Evolutionary conservation across 2,797 vertebrate genomes (phyloP).

Genomic region (Hemibagrus guttatus): DNA sequence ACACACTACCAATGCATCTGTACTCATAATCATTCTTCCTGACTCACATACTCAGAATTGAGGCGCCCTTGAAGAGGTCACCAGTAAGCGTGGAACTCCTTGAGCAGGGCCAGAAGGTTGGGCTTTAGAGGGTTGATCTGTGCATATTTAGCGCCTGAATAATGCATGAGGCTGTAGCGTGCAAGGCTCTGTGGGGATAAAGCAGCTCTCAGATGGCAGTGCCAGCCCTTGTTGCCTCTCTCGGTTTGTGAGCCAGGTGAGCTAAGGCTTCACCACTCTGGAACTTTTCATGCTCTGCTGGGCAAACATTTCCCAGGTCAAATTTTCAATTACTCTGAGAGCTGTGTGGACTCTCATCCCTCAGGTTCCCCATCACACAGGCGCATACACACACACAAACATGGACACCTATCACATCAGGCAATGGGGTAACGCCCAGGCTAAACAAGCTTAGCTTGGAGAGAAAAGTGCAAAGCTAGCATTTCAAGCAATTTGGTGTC

Average conservation of each 20-base stretch:
- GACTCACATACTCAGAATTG: conserved; percentile 32
- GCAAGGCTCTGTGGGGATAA: conserved; percentile 72
- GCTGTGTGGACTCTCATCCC: conserved; percentile 70
- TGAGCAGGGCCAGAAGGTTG: conserved; percentile 59
- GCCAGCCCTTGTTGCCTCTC: conserved; percentile 73
- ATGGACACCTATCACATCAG: conserved; percentile 26
- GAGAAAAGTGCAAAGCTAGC: neutral
- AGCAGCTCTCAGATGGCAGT: conserved; percentile 82
- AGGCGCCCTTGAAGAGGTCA: conserved; percentile 72
- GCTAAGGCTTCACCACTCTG: conserved; percentile 66
- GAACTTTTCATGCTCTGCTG: conserved; percentile 84
- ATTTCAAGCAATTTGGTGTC: neutral
- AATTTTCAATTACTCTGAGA: conserved; percentile 86
- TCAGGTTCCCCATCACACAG: conserved; percentile 59
- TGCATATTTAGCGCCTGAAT: conserved; percentile 86
- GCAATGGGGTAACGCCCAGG: conserved; percentile 47
- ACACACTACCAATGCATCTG: no score
- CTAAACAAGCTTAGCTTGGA: conserved; percentile 54
- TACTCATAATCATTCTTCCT: conserved; percentile 20
- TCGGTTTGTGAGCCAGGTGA: conserved; percentile 75
- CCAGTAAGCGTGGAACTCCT: conserved; percentile 73
- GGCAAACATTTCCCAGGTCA: conserved; percentile 86
- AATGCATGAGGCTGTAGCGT: conserved; percentile 82
- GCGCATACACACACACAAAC: conserved; percentile 52
- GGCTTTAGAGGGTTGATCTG: conserved; percentile 70